Base-by-base conservation (phyloP, 1,140 invertebrate genomes). In the Colletes latitarsis region DNA sequence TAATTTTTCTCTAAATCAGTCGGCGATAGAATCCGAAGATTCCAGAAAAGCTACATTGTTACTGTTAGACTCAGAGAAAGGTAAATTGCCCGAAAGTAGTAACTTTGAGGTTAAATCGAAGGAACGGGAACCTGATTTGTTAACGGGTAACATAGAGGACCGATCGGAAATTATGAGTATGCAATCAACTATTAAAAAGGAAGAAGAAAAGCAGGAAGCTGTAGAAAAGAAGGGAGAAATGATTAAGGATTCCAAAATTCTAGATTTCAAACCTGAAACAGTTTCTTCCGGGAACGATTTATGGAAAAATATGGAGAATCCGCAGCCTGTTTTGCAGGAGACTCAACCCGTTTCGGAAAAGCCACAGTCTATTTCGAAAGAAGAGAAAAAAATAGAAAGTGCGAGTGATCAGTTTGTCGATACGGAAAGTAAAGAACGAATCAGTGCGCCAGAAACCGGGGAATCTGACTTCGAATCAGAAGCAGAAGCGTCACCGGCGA, bases 401-500 rank as follows among this genome's bases (percentile, higher is more conserved):
- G 80, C 14, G 17, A 63, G 69, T 63, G 83, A 84, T 10, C 39
- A 60, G n/a, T 58, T 77, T 19, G 0, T 69, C 19, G 78, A 84
- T 3, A 6, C n/a, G 5, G 52, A 41, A 4, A 84, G 70, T n/a
- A 53, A 86, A 70, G 77, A 82, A 77, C 77, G 46, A 53, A 88
- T 64, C 80, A 78, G 77, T 85, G 86, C 76, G 78, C 83, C 63
- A 70, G 85, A 89, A 90, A 62, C 89, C 86, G 52, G 86, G 81
- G 52, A 90, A 91, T 83, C 89, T 0, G 89, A 93, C 75, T 91
- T 90, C 41, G 90, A 93, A 60, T 91, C 91, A 0, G 90, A 91
- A 21, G 88, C 88, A 0, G 90, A 92, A 85, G 89, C 90, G 19
- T 91, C 90, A 0, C 92, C 90, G 12, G 86, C 89, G 0, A 92